These are phyloP conservation scores for Idaea biselata DNA, from an alignment of 2,888 invertebrate species.

Conservation along the genomic window DNA sequence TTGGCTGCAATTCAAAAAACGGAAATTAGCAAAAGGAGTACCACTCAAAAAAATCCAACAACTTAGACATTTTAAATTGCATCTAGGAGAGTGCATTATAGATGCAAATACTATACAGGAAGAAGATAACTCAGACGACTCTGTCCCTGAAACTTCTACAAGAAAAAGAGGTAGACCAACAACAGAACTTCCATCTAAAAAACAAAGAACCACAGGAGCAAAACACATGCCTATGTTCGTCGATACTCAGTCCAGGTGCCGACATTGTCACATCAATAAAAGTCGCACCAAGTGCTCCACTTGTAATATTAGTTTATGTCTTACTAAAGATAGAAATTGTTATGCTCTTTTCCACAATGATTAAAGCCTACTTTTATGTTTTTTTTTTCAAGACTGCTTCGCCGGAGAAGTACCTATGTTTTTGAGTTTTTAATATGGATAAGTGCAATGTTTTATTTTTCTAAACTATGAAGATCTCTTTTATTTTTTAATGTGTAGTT, in stretches of 20 bases:
- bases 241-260: conserved; percentile 8
- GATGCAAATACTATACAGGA: conserved; percentile 4
- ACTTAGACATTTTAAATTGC: conserved; percentile 18
- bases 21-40: conserved; percentile 16
- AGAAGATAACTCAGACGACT: conserved; percentile 4
- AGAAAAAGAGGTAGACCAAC: conserved; percentile 13
- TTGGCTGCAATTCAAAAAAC: conserved; percentile 19
- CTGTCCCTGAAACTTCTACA: conserved; percentile 3
- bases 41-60: conserved; percentile 21
- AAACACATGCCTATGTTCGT: conserved; percentile 11
- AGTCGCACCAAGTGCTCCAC: not conserved
- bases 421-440: too few species aligned
- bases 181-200: conserved; percentile 13
- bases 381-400: too few species aligned
- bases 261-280: conserved; percentile 11
- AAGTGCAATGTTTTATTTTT: too few species aligned
- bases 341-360: too few species aligned
- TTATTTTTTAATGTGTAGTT: too few species aligned
- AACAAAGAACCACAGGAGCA: conserved; percentile 10
- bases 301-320: too few species aligned
- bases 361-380: too few species aligned
- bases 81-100: conserved; percentile 13
- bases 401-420: too few species aligned
- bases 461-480: too few species aligned
- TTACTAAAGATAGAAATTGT: too few species aligned